phyloP scores from a whole-genome alignment of 2,888 invertebrate species.

The Drosophila fungiperda region DNA sequence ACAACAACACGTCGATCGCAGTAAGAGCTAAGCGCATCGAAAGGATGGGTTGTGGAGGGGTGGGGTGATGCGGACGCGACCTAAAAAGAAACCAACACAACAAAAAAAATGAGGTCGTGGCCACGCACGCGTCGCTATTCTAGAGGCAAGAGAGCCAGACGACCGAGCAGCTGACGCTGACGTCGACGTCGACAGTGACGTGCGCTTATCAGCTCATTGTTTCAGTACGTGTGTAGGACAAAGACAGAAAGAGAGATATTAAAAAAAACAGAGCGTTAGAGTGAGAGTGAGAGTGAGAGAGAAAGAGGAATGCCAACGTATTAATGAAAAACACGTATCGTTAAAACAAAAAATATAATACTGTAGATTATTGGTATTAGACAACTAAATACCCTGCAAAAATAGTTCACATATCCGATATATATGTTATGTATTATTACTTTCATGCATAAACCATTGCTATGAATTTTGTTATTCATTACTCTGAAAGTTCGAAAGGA shows the following conservation, averaged over 20 bases:
- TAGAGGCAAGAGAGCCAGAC: constrained; percentile 4
- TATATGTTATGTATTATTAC: neutral
- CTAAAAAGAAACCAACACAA: constrained; percentile 64
- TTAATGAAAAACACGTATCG: constrained; percentile 16
- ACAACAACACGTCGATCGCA: constrained; percentile 13
- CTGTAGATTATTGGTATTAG: neutral
- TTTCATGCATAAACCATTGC: neutral
- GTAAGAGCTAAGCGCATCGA: constrained; percentile 1
- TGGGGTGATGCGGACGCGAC: constrained; percentile 51
- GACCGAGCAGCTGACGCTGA: constrained; percentile 38
- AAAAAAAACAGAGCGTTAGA: neutral
- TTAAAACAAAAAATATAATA: constrained; percentile 9
- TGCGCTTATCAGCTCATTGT: constrained; percentile 41
- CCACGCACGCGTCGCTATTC: constrained; percentile 55
- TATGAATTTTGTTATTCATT: neutral
- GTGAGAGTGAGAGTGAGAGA: constrained; percentile 7
- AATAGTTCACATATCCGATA: neutral
- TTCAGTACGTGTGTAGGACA: constrained; percentile 1
- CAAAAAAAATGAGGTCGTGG: constrained; percentile 67
- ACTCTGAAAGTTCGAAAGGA: neutral
- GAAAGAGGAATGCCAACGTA: neutral
- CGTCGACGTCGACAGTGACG: constrained; percentile 34
- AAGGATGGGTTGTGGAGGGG: neutral
- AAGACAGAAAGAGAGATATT: neutral
- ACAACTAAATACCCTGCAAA: constrained; percentile 4